These are phyloP conservation scores for Lerista edwardsae DNA, from an alignment of 2,797 vertebrate genomes.

Conservation along the genomic window DNA sequence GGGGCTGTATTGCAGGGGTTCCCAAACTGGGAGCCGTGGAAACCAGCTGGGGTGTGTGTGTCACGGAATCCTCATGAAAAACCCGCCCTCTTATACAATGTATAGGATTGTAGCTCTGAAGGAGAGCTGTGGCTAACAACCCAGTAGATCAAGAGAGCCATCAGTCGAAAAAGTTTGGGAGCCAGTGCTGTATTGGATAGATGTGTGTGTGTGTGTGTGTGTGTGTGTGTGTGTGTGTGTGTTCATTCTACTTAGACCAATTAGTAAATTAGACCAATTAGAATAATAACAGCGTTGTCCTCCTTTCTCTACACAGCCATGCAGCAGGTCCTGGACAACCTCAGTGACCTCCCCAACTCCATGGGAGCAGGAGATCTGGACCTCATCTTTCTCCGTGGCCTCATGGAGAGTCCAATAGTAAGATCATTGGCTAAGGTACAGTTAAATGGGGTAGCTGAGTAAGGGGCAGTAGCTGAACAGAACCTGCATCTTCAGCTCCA, in stretches of 20 bases:
- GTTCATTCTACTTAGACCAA: no score
- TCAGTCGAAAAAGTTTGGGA: no score
- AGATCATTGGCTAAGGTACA: slow-evolving; percentile 78
- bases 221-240: no score
- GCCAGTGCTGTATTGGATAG: no score
- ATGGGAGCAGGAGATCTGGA: slow-evolving; percentile 92
- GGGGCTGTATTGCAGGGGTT: not conserved
- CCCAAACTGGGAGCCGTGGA: no score
- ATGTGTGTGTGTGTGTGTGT: no score
- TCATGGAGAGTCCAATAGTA: slow-evolving; percentile 97
- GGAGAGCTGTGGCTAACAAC: no score
- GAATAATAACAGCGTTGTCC: not conserved
- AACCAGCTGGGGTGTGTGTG: no score
- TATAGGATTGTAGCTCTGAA: no score
- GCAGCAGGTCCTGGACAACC: slow-evolving; percentile 92
- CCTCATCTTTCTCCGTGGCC: slow-evolving; percentile 95
- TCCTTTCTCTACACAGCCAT: slow-evolving; percentile 79
- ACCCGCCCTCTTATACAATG: no score
- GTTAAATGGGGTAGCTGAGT: slow-evolving; percentile 14
- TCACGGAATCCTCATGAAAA: no score
- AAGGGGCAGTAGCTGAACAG: not conserved
- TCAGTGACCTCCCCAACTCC: slow-evolving; percentile 90
- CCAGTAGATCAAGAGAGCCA: no score
- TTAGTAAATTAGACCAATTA: not conserved
- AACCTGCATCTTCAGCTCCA: slow-evolving; percentile 15